Base-by-base conservation (phyloP, 2,888 invertebrate genomes). In the Cephus rjabovi region DNA sequence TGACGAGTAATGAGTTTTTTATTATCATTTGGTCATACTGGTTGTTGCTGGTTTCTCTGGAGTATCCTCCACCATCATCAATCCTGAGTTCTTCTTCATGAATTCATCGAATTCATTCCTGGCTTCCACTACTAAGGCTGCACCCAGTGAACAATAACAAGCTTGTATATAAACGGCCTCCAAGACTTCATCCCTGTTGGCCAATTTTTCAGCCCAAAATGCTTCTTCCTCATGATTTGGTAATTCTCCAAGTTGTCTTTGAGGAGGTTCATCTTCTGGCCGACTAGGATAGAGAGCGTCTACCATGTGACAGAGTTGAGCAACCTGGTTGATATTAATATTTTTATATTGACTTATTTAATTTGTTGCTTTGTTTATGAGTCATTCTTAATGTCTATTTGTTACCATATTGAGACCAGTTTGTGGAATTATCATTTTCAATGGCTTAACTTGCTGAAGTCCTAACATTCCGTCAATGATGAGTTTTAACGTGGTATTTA, bases 71-170 rank as follows among this genome's bases (percentile, higher is more conserved):
- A 95, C 93, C 76, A 94, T 92, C 90, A 95, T 94, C 90, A 97
- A 93, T 11, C 96, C 94, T 83, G 94, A 93, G n/a, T 93, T 93
- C 84, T 94, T 94, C 91, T 98, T 98, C 83, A 97, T 92, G 88
- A 95, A 97, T 31, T 93, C 94, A 90, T 98, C 98, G 89, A 98
- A 98, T 79, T 95, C 94, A 2, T 92, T 87, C 11, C 96, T 93
- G 11, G 95, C 95, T 73, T 95, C 93, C 79, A 94, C 95, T 0
- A 96, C 90, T 9, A 98, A 93, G 1, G 95, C 92, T 0, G 97
- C 97, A 0, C 98, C 98, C 11, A 98, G 90, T 0, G 98, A 98
- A 92, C 95, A 96, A 91, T 97, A 97, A 85, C 97, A 93, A 1
- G 96, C 94, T 92, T 96, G 93, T 12, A 95, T 89, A 68, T 85